phyloP scores from a whole-genome alignment of 2,797 vertebrate species.

The Aplochiton taeniatus region DNA sequence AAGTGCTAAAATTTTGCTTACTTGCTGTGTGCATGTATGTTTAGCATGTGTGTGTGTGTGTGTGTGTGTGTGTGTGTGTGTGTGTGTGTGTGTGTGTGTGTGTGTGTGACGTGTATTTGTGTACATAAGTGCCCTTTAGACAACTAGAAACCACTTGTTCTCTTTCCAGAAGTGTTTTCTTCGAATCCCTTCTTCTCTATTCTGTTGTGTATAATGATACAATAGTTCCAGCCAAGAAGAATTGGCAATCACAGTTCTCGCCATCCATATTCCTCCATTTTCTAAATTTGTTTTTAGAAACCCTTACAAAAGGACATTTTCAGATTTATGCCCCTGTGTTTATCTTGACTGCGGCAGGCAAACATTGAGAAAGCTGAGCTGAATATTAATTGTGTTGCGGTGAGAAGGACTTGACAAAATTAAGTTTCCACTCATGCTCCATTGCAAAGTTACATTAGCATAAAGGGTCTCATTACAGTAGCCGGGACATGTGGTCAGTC shows the following conservation, averaged over 20 bases:
- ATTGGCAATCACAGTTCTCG: constrained; percentile 48
- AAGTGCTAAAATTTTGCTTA: constrained; percentile 39
- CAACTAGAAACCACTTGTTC: constrained; percentile 10
- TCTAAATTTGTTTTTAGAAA: constrained; percentile 42
- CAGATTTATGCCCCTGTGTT: constrained; percentile 40
- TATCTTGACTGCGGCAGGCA: constrained; percentile 40
- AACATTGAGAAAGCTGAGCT: constrained; percentile 27
- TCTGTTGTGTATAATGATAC: constrained; percentile 33
- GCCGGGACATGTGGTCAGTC: constrained; percentile 58
- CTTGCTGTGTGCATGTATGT: neutral
- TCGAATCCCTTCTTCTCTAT: constrained; percentile 14
- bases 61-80: neutral
- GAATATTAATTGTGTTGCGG: constrained; percentile 37
- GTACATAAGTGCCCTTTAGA: neutral
- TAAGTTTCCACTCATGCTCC: constrained; percentile 52
- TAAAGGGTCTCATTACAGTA: constrained; percentile 72
- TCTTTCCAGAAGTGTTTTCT: constrained; percentile 18
- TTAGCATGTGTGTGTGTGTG: constrained; percentile 1
- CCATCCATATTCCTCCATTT: constrained; percentile 30
- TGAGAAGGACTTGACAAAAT: constrained; percentile 39
- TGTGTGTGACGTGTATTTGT: neutral
- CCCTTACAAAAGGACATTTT: constrained; percentile 39
- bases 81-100: neutral
- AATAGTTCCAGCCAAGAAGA: constrained; percentile 39
- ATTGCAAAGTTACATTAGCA: constrained; percentile 62